Base-by-base conservation (phyloP, 2,888 invertebrate species). In the Nycteola revayana region DNA sequence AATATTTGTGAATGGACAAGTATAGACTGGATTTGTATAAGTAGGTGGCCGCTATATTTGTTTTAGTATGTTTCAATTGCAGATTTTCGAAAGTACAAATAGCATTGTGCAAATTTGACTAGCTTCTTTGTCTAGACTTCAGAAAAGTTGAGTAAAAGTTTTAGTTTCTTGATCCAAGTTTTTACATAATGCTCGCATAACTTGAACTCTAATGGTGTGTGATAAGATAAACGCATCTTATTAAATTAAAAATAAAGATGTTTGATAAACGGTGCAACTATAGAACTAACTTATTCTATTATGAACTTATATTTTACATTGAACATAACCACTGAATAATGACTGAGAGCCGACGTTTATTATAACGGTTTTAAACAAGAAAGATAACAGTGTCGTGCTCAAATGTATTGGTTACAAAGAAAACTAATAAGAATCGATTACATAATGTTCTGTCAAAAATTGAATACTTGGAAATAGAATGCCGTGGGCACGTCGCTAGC, bases 21-120 rank as follows among this genome's bases (percentile, higher is more conserved):
- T 48, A 57, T 54, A 55, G 49, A 42, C 41, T 44, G 34, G 46
- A 56, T 60, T 53, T 42, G 50, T 53, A 50, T 50, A 48, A 47
- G 46, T 56, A 39, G 60, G 62, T 60, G 44, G 54, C 60, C 66
- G 70, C 61, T 70, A 70, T 77, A 75, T 84, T 83, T 76, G 67
- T 69, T 67, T 60, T 63, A 56, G 59, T 49, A 66, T 68, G 75
- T 77, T 76, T 81, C 82, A 70, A 78, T 82, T 75, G 79, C 74
- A 73, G 69, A 82, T 73, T 70, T 82, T 78, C 56, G 83, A 87
- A 86, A 87, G 87, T 83, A 64, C 75, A 84, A 86, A 86, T 68
- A 85, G 54, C 53, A 65, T 58, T 60, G 60, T 64, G 76, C 66
- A 80, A 82, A 82, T 72, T 77, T 66, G 66, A 66, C 57, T 54